phyloP scores from a whole-genome alignment of 2,888 invertebrate species.

The Junonia oenone region DNA sequence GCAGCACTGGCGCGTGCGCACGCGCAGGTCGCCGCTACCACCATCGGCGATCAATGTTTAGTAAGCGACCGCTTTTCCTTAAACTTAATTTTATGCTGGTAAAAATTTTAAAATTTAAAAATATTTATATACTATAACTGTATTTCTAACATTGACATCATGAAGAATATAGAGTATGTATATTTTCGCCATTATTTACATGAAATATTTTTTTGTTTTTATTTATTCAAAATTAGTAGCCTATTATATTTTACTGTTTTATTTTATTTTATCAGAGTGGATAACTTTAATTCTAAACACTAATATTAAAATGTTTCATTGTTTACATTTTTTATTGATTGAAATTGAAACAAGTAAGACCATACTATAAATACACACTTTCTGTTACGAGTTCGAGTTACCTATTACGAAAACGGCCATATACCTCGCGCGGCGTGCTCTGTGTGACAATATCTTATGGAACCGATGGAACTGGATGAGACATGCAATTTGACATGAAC shows the following conservation, averaged over 20 bases:
- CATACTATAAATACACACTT: constrained; percentile 49
- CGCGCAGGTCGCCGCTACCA: constrained; percentile 39
- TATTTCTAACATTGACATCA: no score
- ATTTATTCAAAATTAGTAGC: no score
- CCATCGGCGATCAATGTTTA: constrained; percentile 44
- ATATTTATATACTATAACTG: no score
- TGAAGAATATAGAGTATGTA: no score
- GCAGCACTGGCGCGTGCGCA: constrained; percentile 59
- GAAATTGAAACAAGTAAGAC: constrained; percentile 5
- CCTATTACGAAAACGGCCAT: constrained; percentile 66
- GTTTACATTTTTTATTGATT: no score
- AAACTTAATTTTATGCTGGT: not conserved
- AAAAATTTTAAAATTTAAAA: no score
- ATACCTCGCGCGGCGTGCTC: constrained; percentile 53
- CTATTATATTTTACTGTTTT: no score
- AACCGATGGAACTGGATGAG: not conserved
- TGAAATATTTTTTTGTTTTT: no score
- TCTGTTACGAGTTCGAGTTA: constrained; percentile 44
- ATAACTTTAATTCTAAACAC: no score
- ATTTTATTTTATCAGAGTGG: no score
- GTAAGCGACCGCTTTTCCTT: constrained; percentile 34
- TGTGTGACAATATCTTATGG: constrained; percentile 45
- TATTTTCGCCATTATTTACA: no score
- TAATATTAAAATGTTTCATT: no score
- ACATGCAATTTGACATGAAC: not conserved